Evolutionary conservation across 92 coral and sea anemone species (phyloP).

Genomic region (Palythoa caribaeorum): DNA sequence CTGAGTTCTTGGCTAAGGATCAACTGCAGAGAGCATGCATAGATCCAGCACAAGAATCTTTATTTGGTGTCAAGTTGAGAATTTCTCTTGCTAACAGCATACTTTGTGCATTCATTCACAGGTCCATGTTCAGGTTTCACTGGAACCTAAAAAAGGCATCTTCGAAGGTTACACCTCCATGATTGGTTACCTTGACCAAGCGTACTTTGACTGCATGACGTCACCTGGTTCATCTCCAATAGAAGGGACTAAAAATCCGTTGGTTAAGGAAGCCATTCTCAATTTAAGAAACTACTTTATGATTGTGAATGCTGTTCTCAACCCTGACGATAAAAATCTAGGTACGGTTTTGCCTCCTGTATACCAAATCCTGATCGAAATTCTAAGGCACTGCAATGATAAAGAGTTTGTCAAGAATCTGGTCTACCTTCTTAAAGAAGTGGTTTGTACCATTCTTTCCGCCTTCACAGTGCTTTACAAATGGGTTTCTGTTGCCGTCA

Average conservation of each 20-base stretch:
- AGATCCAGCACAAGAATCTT: no score
- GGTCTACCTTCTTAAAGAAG: conserved; percentile 21
- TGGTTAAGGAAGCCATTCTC: conserved; percentile 67
- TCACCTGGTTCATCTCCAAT: not conserved
- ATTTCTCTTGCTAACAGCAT: no score
- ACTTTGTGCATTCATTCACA: not conserved
- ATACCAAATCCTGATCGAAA: conserved; percentile 43
- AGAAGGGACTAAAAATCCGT: not conserved
- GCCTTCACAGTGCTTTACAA: conserved; percentile 45
- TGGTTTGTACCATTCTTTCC: conserved; percentile 27
- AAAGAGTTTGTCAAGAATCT: conserved; percentile 35
- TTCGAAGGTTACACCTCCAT: conserved; percentile 5
- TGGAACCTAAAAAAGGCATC: not conserved
- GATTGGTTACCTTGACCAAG: conserved; percentile 31
- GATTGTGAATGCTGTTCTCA: conserved; percentile 78
- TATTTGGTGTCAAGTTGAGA: no score
- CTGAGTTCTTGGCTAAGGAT: no score
- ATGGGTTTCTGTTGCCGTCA: conserved; percentile 40
- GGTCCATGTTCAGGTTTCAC: not conserved
- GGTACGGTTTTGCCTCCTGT: conserved; percentile 54
- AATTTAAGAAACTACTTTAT: conserved; percentile 80
- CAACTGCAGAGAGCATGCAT: no score
- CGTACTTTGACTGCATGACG: conserved; percentile 10
- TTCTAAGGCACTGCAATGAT: conserved; percentile 38
- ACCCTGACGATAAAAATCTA: conserved; percentile 66